Conservation (phyloP, 2,888 invertebrate genomes). For the Atrina japonica region DNA sequence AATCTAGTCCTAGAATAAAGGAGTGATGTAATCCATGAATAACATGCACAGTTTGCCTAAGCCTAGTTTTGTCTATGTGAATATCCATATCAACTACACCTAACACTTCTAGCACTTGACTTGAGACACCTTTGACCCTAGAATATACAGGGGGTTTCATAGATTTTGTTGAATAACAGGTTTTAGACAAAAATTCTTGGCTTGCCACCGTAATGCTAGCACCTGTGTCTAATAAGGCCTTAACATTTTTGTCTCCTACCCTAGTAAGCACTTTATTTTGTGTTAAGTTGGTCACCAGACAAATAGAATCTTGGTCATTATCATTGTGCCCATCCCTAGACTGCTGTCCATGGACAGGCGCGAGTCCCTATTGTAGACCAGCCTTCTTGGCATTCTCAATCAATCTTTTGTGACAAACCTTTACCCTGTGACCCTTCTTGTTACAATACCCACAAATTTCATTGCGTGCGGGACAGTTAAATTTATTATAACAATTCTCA, state of each 20-base stretch:
- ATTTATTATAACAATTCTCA: slow-evolving; percentile 19
- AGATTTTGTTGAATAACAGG: not conserved
- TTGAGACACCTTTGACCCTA: not conserved
- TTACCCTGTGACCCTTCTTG: not conserved
- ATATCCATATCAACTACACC: not conserved
- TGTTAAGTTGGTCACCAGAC: not conserved
- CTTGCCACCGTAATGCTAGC: slow-evolving; percentile 10
- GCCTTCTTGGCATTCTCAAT: not conserved
- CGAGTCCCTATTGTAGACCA: not conserved
- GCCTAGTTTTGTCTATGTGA: not conserved
- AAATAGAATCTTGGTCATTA: not conserved
- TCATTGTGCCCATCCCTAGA: slow-evolving; percentile 23
- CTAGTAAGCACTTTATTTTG: no score
- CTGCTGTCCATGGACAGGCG: slow-evolving; percentile 8
- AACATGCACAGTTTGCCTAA: not conserved
- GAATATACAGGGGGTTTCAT: not conserved
- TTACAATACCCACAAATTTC: slow-evolving; percentile 14
- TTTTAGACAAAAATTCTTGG: slow-evolving; percentile 3
- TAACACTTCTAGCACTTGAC: not conserved
- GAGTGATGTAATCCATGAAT: slow-evolving; percentile 16
- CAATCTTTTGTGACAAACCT: no score
- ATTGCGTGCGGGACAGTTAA: slow-evolving; percentile 13
- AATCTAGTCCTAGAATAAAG: slow-evolving; percentile 12
- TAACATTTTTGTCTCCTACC: slow-evolving; percentile 1
- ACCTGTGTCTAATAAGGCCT: no score